These are phyloP conservation scores for Keiferia lycopersicella DNA, from an alignment of 2,888 invertebrate species.

Conservation along the genomic window DNA sequence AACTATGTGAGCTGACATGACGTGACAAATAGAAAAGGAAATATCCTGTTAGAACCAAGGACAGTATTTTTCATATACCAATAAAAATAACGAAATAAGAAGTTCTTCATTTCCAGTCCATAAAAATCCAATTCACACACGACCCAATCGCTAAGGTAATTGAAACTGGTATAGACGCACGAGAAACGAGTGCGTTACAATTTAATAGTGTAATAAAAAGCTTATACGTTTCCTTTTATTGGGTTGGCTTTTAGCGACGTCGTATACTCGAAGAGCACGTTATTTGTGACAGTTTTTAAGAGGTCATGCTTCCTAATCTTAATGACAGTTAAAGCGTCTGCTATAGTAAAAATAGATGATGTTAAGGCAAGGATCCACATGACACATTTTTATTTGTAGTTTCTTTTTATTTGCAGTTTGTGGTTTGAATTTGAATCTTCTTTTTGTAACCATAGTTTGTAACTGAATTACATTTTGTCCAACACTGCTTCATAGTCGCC, in stretches of 20 bases:
- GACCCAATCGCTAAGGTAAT: slow-evolving; percentile 24
- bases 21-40: too few species aligned
- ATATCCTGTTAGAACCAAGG: not conserved
- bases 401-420: not conserved
- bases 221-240: slow-evolving; percentile 20
- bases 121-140: slow-evolving; percentile 20
- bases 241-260: slow-evolving; percentile 19
- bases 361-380: not conserved
- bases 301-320: not conserved
- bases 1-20: too few species aligned
- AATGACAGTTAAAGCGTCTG: not conserved
- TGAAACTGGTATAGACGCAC: slow-evolving; percentile 20
- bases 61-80: not conserved
- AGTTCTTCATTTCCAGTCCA: not conserved
- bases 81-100: slow-evolving; percentile 10
- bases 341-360: not conserved
- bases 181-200: slow-evolving; percentile 22
- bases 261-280: not conserved
- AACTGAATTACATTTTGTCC: too few species aligned
- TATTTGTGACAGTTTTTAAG: slow-evolving; percentile 6
- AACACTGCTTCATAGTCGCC: too few species aligned
- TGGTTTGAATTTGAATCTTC: too few species aligned
- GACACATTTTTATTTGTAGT: not conserved
- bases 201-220: slow-evolving; percentile 25
- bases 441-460: too few species aligned